Base-by-base conservation (phyloP, 2,113 vertebrate genomes). In the Pipa parva region DNA sequence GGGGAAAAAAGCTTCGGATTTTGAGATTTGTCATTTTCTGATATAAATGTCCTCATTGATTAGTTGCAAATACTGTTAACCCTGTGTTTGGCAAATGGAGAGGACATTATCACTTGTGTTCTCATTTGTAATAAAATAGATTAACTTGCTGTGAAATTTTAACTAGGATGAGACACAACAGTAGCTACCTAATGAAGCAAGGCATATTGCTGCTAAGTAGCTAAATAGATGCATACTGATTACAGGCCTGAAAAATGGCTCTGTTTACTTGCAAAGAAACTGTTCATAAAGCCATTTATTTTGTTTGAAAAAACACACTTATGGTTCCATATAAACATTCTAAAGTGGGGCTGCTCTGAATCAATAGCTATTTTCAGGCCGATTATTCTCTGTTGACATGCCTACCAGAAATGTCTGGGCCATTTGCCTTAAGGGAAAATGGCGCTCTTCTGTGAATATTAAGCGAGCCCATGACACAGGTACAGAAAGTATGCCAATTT, bases 71-170 rank as follows among this genome's bases (percentile, higher is more conserved):
- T 83, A 78, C 63, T 76, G 75, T 86, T 88, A 89, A 90, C 80
- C 77, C 82, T 86, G 75, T 84, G 73, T 81, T 84, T 83, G 80
- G 78, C 70, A 83, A 86, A 81, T 71, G 76, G 72, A 76, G 74
- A 81, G 74, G 76, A 80, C 72, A 79, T 87, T 80, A 89, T 83
- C 74, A 77, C 77, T 86, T 81, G 77, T 81, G 79, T 86, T 87
- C 82, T 88, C 85, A 82, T 85, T 87, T 86, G 83, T 89, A 87
- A 86, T 87, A 83, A 86, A 88, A 85, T 78, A 86, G 80, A 87
- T 87, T 87, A 89, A 87, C 83, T 87, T 78, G 81, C 79, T 85
- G 84, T 84, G 85, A 88, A 87, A 84, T 80, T 82, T 84, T 87
- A 88, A 84, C 79, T 81, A 83, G 82, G 74, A 80, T 79, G 81